Base-by-base conservation (phyloP, 1,140 invertebrate species). In the Drosophila neocordata region DNA sequence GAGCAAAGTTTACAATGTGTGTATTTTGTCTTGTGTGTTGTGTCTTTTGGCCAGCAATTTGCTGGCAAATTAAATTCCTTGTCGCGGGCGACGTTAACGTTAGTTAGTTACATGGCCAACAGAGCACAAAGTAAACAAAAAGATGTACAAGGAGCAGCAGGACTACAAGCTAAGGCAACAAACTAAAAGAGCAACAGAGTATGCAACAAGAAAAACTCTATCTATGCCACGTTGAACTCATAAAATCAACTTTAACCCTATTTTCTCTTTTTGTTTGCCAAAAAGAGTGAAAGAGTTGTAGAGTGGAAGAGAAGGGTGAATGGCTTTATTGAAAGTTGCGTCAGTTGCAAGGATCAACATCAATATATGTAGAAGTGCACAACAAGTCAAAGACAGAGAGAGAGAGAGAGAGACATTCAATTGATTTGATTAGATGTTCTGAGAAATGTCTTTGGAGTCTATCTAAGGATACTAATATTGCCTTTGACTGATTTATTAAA, bases 1-100 rank as follows among this genome's bases (percentile, higher is more conserved):
- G 4, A 48, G 15, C 64, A 56, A 57, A 34, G 69, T 61, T 66
- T 85, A 77, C 81, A 80, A 64, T 58, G 61, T 79, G 69, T 65
- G 44, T 38, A 48, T 37, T 37, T 4, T 20, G 22, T 27, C 38
- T 22, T 57, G 9, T 53, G 37, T 57, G 18, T 35, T 8, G 62
- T 55, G 44, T 65, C 57, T 76, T 56, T 63, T 62, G 63, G 41
- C 8, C 41, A 51, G 57, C 55, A 59, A 60, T 63, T 75, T 73
- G 80, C 73, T 65, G 77, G 63, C 48, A 85, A 85, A 85, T 85
- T 74, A 87, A 85, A 85, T 85, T 85, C 69, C 82, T 81, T 60
- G 55, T 51, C 53, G 69, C 52, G 64, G 64, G 67, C 67, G 72
- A 59, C 38, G 77, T 68, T 63, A 60, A 59, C 67, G 77, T 73